Conservation (phyloP, 2,797 vertebrate species). For the Micromesistius poutassou region DNA sequence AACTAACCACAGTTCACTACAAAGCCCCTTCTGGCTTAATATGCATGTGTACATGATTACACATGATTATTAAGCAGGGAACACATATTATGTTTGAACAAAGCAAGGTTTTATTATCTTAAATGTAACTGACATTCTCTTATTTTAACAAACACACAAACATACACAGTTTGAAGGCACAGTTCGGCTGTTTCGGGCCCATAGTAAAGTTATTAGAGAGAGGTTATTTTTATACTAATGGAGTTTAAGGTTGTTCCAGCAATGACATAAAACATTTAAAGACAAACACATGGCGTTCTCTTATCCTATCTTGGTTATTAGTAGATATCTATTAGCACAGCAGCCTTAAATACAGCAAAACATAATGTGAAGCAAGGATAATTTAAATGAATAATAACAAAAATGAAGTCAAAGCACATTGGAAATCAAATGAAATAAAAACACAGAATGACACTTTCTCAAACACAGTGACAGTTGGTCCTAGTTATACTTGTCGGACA, state of each 20-base stretch:
- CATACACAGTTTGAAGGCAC: slow-evolving; percentile 40
- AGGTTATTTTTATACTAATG: slow-evolving; percentile 10
- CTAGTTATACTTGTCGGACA: slow-evolving; percentile 16
- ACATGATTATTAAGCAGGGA: slow-evolving; percentile 65
- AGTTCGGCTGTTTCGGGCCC: slow-evolving; percentile 38
- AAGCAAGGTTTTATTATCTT: slow-evolving; percentile 40
- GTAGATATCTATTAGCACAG: not conserved
- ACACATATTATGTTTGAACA: slow-evolving; percentile 51
- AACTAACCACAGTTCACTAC: slow-evolving; percentile 48
- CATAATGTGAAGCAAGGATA: slow-evolving; percentile 2
- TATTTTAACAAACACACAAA: slow-evolving; percentile 62
- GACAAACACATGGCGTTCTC: slow-evolving; percentile 25
- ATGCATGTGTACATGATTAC: slow-evolving; percentile 58
- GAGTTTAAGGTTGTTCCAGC: slow-evolving; percentile 31
- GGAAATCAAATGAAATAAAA: not conserved
- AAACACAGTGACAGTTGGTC: slow-evolving; percentile 1
- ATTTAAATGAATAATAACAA: not conserved
- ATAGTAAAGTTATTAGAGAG: not conserved
- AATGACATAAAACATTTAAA: slow-evolving; percentile 47
- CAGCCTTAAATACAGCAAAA: not conserved
- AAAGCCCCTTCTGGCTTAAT: slow-evolving; percentile 56
- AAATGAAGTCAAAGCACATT: not conserved
- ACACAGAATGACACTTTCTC: not conserved
- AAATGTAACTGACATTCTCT: slow-evolving; percentile 57
- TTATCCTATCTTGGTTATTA: slow-evolving; percentile 1